phyloP scores from a whole-genome alignment of 2,888 invertebrate genomes.

The Bursaphelenchus okinawaensis region DNA sequence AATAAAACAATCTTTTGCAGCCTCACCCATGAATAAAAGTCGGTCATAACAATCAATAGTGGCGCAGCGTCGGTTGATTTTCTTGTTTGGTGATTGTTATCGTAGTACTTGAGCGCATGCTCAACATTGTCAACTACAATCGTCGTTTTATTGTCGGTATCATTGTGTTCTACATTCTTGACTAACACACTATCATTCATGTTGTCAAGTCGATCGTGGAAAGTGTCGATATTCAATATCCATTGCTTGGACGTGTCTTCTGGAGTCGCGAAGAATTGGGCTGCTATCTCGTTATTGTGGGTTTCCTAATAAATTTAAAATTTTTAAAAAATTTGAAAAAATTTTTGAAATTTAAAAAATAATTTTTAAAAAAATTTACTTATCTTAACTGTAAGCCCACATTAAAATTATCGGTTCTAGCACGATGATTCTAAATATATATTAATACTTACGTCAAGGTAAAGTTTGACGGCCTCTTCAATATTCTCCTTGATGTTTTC shows the following conservation, averaged over 20 bases:
- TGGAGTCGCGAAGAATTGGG: background rate
- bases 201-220: background rate
- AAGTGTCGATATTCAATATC: background rate
- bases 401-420: too few relatives aligned
- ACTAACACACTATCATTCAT: background rate
- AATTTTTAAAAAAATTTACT: too few relatives aligned
- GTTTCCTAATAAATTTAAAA: background rate
- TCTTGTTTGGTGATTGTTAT: background rate
- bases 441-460: background rate
- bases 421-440: too few relatives aligned
- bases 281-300: slow-evolving; percentile 1
- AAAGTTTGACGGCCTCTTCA: background rate
- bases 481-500: background rate
- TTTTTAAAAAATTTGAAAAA: too few relatives aligned
- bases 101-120: background rate
- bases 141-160: background rate
- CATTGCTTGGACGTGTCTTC: background rate
- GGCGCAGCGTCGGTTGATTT: background rate
- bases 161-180: background rate
- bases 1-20: too few relatives aligned
- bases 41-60: background rate
- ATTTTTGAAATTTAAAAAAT: slow-evolving; percentile 13
- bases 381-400: too few relatives aligned
- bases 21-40: background rate
- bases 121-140: background rate